Base-by-base conservation (phyloP, 1,140 invertebrate species). In the Wiebesia pumilae region DNA sequence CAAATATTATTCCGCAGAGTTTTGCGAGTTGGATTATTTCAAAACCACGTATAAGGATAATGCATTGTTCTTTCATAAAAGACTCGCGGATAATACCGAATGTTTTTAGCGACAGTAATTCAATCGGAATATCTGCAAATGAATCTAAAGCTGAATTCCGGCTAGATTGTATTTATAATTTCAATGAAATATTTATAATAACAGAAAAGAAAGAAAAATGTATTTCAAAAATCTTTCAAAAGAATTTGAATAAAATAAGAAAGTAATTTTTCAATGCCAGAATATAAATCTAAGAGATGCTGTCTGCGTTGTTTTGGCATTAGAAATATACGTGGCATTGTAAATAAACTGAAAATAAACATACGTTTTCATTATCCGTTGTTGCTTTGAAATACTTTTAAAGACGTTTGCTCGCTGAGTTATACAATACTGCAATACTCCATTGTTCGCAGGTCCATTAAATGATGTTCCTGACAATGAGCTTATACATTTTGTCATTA, bases 331-430 rank as follows among this genome's bases (percentile, higher is more conserved):
- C 35, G 24, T 0, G 30, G 14, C 7, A 73, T n/a, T 43, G 71
- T 43, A 12, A 0, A 43, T 3, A 27, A 71, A 27, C 10, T 24
- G 21, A 75, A 73, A 75, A 75, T 75, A 75, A 75, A 43, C 71
- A 43, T 12, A 38, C 3, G 43, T 75, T 43, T 75, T 38, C 30
- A 43, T 33, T 75, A 9, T n/a, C 33, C 40, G 38, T 21, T 75
- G 12, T 38, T 10, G 71, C 24, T 43, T 75, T 43, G 38, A 75
- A 75, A 75, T 38, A n/a, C 71, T 75, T 75, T 75, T 75, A 75
- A 75, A 38, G 71, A 27, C 3, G 71, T 43, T 75, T 16, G 71
- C 71, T 75, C 27, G 71, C 38, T 38, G 40, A 75, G 38, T 27
- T 75, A 38, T n/a, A 43, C 71, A 75, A 33, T 33, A 38, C 71